phyloP scores from a whole-genome alignment of 2,888 invertebrate genomes.

The Laspeyria flexula region DNA sequence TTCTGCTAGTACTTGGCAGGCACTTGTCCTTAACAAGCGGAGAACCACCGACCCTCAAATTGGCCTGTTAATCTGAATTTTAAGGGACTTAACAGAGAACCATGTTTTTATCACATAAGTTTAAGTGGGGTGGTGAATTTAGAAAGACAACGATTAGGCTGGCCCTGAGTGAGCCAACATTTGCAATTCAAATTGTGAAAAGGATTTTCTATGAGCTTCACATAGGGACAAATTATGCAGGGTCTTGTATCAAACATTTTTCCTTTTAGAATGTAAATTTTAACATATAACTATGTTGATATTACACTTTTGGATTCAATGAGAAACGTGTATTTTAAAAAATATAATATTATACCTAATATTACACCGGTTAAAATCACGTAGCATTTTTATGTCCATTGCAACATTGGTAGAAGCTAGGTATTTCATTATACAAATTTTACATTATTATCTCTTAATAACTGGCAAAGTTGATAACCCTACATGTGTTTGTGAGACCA shows the following conservation, averaged over 20 bases:
- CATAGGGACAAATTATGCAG: conserved; percentile 33
- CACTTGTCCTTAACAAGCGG: conserved; percentile 36
- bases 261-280: conserved; percentile 33
- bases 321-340: no score
- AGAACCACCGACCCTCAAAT: conserved; percentile 28
- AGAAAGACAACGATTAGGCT: conserved; percentile 29
- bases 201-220: conserved; percentile 30
- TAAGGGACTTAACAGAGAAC: conserved; percentile 22
- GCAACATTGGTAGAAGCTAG: no score
- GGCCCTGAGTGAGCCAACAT: background rate
- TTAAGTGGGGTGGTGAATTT: conserved; percentile 37
- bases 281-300: no score
- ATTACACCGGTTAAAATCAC: no score
- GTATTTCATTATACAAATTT: no score
- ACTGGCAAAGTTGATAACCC: no score
- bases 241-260: conserved; percentile 30
- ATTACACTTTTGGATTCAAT: no score
- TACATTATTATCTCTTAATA: no score
- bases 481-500: no score
- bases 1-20: conserved; percentile 32
- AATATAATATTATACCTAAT: no score
- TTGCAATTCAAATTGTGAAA: conserved; percentile 40
- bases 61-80: conserved; percentile 42
- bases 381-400: no score
- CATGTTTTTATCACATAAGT: conserved; percentile 46